These are phyloP conservation scores for Scaptomyza caliginosa DNA, from an alignment of 2,888 invertebrate genomes.

Conservation along the genomic window DNA sequence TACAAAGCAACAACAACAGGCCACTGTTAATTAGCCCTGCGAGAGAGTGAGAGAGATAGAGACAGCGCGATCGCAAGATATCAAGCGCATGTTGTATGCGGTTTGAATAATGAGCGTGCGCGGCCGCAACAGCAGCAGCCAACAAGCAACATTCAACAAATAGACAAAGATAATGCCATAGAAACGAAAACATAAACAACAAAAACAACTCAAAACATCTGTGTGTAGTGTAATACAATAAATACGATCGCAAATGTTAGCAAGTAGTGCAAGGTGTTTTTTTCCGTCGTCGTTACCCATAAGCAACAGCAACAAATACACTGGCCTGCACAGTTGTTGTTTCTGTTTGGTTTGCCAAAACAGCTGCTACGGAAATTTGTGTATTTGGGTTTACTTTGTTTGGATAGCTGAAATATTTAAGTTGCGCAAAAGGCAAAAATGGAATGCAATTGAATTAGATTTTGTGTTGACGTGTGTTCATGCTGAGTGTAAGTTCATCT, in stretches of 20 bases:
- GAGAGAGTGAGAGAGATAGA: neutral
- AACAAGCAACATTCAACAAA: slow-evolving; percentile 7
- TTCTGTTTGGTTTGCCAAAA: slow-evolving; percentile 25
- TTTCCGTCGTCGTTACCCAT: slow-evolving; percentile 20
- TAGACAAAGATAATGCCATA: slow-evolving; percentile 29
- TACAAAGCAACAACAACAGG: slow-evolving; percentile 42
- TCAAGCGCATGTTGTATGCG: slow-evolving; percentile 10
- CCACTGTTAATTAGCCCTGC: slow-evolving; percentile 58
- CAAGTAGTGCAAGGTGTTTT: slow-evolving; percentile 75
- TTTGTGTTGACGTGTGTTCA: slow-evolving; percentile 30
- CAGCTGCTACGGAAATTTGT: neutral
- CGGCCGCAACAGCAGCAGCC: slow-evolving; percentile 37
- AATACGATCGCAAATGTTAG: slow-evolving; percentile 46
- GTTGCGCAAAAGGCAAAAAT: too few species aligned
- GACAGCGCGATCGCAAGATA: too few species aligned
- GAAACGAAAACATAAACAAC: slow-evolving; percentile 31
- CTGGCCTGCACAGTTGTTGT: slow-evolving; percentile 21
- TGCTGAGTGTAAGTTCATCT: slow-evolving; percentile 42
- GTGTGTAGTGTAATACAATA: slow-evolving; percentile 43
- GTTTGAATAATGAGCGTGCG: slow-evolving; percentile 40
- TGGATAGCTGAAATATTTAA: neutral
- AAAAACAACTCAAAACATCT: slow-evolving; percentile 8
- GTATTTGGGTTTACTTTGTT: neutral
- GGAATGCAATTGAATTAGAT: neutral
- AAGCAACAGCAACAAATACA: too few species aligned